Evolutionary conservation across 2,113 vertebrate species (phyloP).

Genomic region (Perca flavescens): DNA sequence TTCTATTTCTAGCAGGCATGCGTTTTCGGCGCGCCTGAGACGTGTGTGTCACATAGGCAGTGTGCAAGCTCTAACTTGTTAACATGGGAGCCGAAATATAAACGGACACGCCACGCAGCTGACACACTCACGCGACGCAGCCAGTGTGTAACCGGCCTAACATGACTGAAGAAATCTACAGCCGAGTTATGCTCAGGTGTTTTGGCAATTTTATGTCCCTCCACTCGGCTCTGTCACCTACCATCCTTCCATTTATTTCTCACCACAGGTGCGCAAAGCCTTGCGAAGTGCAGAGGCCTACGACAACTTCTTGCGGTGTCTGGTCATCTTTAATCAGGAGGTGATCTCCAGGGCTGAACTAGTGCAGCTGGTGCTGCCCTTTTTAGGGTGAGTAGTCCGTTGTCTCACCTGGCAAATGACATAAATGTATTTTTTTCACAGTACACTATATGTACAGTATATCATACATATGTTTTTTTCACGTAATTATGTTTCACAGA

Average conservation of each 20-base stretch:
- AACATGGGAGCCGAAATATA: too few relatives aligned
- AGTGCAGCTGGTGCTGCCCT: slow-evolving; percentile 96
- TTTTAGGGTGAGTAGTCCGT: slow-evolving; percentile 89
- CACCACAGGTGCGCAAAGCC: slow-evolving; percentile 93
- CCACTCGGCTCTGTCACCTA: not conserved
- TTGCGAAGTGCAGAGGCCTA: slow-evolving; percentile 94
- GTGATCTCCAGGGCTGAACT: slow-evolving; percentile 96
- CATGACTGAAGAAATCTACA: not conserved
- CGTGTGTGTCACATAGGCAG: too few relatives aligned
- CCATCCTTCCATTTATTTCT: not conserved
- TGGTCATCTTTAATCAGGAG: slow-evolving; percentile 99
- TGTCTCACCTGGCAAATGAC: rapidly evolving
- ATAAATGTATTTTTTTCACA: not conserved
- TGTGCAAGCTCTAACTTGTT: too few relatives aligned
- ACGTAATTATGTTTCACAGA: slow-evolving; percentile 69
- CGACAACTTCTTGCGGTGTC: slow-evolving; percentile 97
- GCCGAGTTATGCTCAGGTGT: not conserved
- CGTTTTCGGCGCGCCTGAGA: too few relatives aligned
- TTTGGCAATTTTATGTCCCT: not conserved
- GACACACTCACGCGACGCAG: too few relatives aligned
- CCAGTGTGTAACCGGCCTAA: too few relatives aligned
- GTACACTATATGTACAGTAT: not conserved
- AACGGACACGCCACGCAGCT: too few relatives aligned
- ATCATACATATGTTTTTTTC: not conserved
- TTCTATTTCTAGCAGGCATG: too few relatives aligned